Base-by-base conservation (phyloP, 35 echinoderm and acorn worm genomes). In the Apostichopus japonicus region DNA sequence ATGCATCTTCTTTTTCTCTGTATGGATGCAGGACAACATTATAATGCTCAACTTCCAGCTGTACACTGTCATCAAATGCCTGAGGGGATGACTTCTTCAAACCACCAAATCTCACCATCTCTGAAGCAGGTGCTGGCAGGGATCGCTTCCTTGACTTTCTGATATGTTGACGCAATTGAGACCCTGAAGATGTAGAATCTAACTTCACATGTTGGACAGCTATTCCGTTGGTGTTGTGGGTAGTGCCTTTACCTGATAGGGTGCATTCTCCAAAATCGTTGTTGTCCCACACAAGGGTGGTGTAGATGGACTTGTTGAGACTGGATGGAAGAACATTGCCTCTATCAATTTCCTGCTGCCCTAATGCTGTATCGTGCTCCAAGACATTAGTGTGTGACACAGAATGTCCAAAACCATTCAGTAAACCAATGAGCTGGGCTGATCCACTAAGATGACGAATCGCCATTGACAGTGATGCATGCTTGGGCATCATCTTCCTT, bases 401-500 rank as follows among this genome's bases (percentile, higher is more conserved):
- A 21, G n/a, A 73, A 56, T 96, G 86, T 10, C 95, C 95, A 27
- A 96, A 90, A 24, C 95, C 95, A 94, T 94, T 96, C 1, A 94
- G 53, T 44, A 86, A 19, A 16, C 76, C 76, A 8, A 78, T 78
- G 15, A 78, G n/a, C 16, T 78, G 76, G 16, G n/a, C 7, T 7
- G 93, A 96, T 0, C 95, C 95, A 65, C 72, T 94, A 4, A 96
- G 72, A 56, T 96, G 95, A 0, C 93, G 14, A 9, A 96, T 62
- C 5, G 92, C 65, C 89, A 93, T 91, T 1, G 65, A 92, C 52
- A 94, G 87, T n/a, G 90, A 25, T 24, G 57, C 62, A 17, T 95
- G 90, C 11, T 92, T 92, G 52, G 86, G 92, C 21, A 82, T 76
- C 11, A 67, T 6, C 16, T 19, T 19, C 13, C 76, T 22, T 8